Conservation (phyloP, 2,797 vertebrate genomes). For the Nyctibius grandis region DNA sequence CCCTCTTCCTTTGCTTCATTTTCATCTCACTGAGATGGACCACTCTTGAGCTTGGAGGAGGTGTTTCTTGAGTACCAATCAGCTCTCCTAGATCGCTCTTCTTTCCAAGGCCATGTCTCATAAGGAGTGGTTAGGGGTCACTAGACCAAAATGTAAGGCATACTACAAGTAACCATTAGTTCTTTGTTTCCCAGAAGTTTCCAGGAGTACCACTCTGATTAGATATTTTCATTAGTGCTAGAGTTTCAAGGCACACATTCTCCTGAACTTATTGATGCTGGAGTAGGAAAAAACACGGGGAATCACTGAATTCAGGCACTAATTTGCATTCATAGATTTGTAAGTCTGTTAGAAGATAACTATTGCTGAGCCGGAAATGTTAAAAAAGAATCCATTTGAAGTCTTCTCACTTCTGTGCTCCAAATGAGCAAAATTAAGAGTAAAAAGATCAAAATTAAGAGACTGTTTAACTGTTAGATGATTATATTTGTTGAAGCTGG, state of each 20-base stretch:
- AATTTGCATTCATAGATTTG: background rate
- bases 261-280: background rate
- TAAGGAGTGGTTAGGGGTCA: background rate
- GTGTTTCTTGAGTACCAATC: background rate
- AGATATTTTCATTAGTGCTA: background rate
- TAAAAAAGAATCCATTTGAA: background rate
- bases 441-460: background rate
- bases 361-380: background rate
- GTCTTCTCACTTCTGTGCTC: background rate
- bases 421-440: background rate
- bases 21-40: background rate
- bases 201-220: background rate
- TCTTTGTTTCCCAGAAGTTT: background rate
- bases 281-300: background rate
- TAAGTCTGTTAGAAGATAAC: background rate
- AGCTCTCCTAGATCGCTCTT: background rate
- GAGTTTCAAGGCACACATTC: background rate
- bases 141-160: background rate
- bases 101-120: background rate
- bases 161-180: background rate
- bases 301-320: background rate
- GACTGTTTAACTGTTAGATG: background rate
- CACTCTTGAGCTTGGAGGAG: background rate
- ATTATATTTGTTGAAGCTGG: constrained; percentile 32
- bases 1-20: background rate